Percentiles rank a stretch among this genome's conserved stretches.
These are phyloP conservation scores for Florisuga fusca DNA, from an alignment of 2,797 vertebrate species.

Conservation along the genomic window DNA sequence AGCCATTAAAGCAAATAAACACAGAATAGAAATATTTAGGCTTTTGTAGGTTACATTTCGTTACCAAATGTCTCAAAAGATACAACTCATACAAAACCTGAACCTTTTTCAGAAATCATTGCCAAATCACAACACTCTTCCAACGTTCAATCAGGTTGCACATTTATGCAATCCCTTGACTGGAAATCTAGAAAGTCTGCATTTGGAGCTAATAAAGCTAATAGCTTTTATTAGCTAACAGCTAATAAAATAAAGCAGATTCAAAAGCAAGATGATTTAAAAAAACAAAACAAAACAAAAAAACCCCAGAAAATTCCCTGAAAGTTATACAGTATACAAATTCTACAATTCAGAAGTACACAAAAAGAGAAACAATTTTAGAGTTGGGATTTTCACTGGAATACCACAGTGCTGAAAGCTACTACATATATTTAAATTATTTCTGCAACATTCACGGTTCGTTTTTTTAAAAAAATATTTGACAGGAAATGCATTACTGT, in stretches of 20 bases:
- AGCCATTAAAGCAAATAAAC: neutral
- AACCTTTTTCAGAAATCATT: neutral
- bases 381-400: neutral
- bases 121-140: neutral
- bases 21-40: neutral
- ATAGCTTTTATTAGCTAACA: too few relatives aligned
- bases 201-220: neutral
- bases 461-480: neutral
- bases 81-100: neutral
- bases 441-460: accelerated
- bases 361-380: neutral
- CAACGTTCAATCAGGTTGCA: neutral
- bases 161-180: neutral
- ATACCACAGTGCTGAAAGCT: neutral
- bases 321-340: neutral
- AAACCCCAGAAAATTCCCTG: neutral
- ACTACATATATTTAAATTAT: neutral
- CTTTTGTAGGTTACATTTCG: neutral
- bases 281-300: neutral
- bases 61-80: neutral
- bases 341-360: neutral
- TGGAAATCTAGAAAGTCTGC: neutral
- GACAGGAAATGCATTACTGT: neutral
- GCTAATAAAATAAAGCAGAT: neutral
- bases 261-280: neutral